These are phyloP conservation scores for Drosophila busckii DNA, from an alignment of 1,140 invertebrate genomes.

Conservation along the genomic window DNA sequence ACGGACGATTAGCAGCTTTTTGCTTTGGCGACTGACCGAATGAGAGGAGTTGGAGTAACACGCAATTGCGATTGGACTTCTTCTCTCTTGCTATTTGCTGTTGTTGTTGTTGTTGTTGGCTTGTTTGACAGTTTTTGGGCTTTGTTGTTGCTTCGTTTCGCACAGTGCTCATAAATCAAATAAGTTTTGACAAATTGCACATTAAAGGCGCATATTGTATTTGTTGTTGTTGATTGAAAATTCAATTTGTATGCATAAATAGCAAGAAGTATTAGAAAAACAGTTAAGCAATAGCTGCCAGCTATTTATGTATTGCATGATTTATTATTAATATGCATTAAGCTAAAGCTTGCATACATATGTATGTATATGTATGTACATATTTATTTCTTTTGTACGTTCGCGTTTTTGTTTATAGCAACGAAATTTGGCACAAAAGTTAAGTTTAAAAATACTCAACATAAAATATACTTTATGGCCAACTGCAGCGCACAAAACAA, in stretches of 20 bases:
- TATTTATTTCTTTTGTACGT: neutral
- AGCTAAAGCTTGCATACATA: too few species aligned
- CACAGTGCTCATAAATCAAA: constrained; percentile 68
- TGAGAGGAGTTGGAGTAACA: neutral
- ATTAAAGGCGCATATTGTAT: constrained; percentile 56
- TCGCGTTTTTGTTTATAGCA: constrained; percentile 1
- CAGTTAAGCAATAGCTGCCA: too few species aligned
- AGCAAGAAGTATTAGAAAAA: too few species aligned
- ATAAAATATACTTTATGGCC: constrained; percentile 50
- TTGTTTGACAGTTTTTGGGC: too few species aligned
- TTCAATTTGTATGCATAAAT: constrained; percentile 43
- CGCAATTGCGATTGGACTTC: constrained; percentile 5
- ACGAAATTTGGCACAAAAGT: constrained; percentile 16
- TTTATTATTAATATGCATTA: too few species aligned
- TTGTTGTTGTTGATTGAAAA: constrained; percentile 38
- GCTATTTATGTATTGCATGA: too few species aligned
- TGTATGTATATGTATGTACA: neutral
- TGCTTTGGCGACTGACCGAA: neutral
- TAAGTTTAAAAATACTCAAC: constrained; percentile 53
- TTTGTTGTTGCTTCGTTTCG: constrained; percentile 7
- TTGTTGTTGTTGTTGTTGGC: constrained; percentile 18
- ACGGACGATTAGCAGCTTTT: constrained; percentile 30
- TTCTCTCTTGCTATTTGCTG: constrained; percentile 23
- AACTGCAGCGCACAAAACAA: constrained; percentile 6
- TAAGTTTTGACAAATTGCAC: constrained; percentile 75